A percentile compares a stretch with the other conserved stretches of the same genome.
These are phyloP conservation scores for Tenebrio molitor DNA, from an alignment of 1,140 invertebrate species.

Conservation along the genomic window DNA sequence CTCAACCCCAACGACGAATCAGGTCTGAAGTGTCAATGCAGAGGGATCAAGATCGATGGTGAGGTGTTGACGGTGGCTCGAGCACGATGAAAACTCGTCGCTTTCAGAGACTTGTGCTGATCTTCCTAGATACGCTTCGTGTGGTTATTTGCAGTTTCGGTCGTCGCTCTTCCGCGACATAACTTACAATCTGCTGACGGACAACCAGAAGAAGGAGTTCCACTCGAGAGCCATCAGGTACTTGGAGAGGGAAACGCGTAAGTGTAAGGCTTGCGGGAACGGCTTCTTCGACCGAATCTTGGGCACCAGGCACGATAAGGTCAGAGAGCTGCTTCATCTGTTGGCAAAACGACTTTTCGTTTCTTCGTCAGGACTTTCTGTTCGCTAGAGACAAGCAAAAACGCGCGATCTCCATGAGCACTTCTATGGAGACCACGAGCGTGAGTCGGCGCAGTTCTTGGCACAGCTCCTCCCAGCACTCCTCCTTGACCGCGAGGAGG, in stretches of 20 bases:
- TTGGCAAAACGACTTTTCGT: no score
- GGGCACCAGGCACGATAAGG: slow-evolving; percentile 1
- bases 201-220: slow-evolving; percentile 72
- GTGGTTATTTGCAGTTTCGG: slow-evolving; percentile 73
- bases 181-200: slow-evolving; percentile 73
- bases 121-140: slow-evolving; percentile 73
- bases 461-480: neutral
- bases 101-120: slow-evolving; percentile 67
- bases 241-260: slow-evolving; percentile 70
- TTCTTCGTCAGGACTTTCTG: slow-evolving; percentile 7
- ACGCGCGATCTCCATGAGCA: slow-evolving; percentile 4
- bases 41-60: slow-evolving; percentile 60
- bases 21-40: slow-evolving; percentile 60
- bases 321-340: neutral
- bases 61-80: slow-evolving; percentile 2
- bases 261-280: slow-evolving; percentile 70
- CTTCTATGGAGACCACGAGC: slow-evolving; percentile 45
- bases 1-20: slow-evolving; percentile 57
- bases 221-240: slow-evolving; percentile 72
- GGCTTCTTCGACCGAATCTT: slow-evolving; percentile 67
- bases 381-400: neutral
- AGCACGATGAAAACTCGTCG: neutral
- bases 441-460: neutral
- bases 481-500: slow-evolving; percentile 29
- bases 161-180: slow-evolving; percentile 70